Evolutionary conservation across 2,797 vertebrate genomes (phyloP), one percentile per base, ranked within the genome.

Genomic region (Smutsia temminckii): DNA sequence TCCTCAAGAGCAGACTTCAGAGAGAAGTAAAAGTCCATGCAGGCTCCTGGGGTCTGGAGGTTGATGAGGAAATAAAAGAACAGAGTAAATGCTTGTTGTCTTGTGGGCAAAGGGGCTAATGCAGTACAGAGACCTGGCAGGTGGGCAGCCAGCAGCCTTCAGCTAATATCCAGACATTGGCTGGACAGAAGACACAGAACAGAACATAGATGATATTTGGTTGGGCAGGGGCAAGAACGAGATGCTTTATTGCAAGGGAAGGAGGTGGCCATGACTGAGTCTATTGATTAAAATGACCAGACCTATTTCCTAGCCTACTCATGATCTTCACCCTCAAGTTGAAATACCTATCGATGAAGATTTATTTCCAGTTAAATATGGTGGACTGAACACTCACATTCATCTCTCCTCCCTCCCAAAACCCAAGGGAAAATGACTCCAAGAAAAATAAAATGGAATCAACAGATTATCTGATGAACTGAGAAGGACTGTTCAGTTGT

Each of bases 381-480:
- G 20, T 53, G 16, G 27, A 16, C 40, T 37, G 13, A 71, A 84
- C 40, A n/a, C 18, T 55, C 40, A 77, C 0, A 0, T 53, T 51
- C n/a, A 78, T 59, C 46, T 69, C 78, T 81, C 17, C 20, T 46
- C 59, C 51, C 34, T 92, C 81, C 32, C 53, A 71, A 89, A 59
- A 37, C 12, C 57, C 32, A 46, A 32, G n/a, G 37, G 20, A 81
- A 42, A 83, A 49, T 46, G 4, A 68, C 27, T 51, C 53, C 25
- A 91, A 88, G 63, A 92, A 90, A 95, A 93, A 79, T 49, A 49
- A 93, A 90, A 86, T 29, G 42, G 9, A 84, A 55, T 75, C 69
- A 86, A 64, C 16, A 91, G 23, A 53, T 78, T 46, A 59, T 80
- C 69, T 85, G 64, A 57, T 40, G 1, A 16, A 53, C 23, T 57